Conservation (phyloP, 2,797 vertebrate genomes). For the Malurus leucopterus region DNA sequence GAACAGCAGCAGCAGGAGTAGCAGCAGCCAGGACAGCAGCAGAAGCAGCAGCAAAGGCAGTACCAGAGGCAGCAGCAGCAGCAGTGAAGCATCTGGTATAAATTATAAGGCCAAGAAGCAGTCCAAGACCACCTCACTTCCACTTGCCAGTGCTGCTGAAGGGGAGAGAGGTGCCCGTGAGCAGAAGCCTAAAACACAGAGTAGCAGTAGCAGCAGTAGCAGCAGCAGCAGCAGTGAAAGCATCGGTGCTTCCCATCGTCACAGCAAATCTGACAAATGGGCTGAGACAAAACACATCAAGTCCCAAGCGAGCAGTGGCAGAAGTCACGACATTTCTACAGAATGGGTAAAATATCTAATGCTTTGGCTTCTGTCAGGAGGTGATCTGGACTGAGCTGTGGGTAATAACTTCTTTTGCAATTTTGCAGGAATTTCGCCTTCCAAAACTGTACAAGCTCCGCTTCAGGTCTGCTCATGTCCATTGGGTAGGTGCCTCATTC, state of each 20-base stretch:
- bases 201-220: neutral
- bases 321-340: neutral
- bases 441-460: slow-evolving; percentile 24
- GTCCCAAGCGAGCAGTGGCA: neutral
- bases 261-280: neutral
- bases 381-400: neutral
- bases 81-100: slow-evolving; percentile 1
- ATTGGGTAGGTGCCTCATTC: slow-evolving; percentile 31
- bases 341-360: slow-evolving; percentile 22
- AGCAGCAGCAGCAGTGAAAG: neutral
- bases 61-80: neutral
- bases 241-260: neutral
- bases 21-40: neutral
- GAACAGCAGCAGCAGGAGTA: neutral
- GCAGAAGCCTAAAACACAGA: neutral
- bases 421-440: slow-evolving; percentile 33
- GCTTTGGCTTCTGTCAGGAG: neutral
- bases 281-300: rapidly evolving
- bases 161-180: neutral
- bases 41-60: neutral
- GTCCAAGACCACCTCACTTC: neutral
- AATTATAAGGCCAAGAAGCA: slow-evolving; percentile 1
- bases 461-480: slow-evolving; percentile 10
- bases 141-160: neutral
- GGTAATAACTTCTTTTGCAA: neutral